Conservation (phyloP, 2,888 invertebrate genomes). For the Tolmerus cingulatus region DNA sequence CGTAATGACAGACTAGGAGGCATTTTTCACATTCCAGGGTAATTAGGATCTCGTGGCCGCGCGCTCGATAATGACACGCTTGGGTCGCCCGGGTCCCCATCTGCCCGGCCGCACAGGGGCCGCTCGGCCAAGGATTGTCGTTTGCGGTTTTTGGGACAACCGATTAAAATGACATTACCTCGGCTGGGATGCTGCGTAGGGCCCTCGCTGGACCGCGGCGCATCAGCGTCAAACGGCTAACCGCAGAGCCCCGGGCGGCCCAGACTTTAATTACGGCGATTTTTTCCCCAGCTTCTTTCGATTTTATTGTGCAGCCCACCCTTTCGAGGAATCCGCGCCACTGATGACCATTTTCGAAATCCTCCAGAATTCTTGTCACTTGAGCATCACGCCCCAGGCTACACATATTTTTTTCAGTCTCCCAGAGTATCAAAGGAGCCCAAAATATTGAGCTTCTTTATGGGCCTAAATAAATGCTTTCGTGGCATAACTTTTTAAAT, state of each 20-base stretch:
- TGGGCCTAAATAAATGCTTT: neutral
- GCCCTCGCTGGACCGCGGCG: neutral
- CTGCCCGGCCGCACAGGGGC: conserved; percentile 47
- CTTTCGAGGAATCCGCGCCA: neutral
- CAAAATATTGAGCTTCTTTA: neutral
- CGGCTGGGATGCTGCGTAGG: neutral
- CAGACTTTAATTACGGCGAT: neutral
- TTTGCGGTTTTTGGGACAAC: conserved; percentile 50
- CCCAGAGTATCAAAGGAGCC: neutral
- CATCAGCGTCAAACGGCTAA: neutral
- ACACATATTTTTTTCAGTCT: neutral
- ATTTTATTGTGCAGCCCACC: neutral
- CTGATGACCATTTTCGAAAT: neutral
- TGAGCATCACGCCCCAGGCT: neutral
- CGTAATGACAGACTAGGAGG: conserved; percentile 47
- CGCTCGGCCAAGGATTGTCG: conserved; percentile 44
- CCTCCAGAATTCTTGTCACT: neutral
- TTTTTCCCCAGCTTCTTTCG: neutral
- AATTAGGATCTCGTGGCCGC: conserved; percentile 53
- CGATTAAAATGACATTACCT: conserved; percentile 52
- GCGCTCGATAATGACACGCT: conserved; percentile 52
- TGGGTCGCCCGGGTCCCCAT: conserved; percentile 45
- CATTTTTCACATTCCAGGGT: conserved; percentile 50
- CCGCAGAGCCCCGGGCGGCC: neutral
- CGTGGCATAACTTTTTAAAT: neutral